phyloP scores from a whole-genome alignment of 2,113 vertebrate genomes.

The Falcunculus frontatus region DNA sequence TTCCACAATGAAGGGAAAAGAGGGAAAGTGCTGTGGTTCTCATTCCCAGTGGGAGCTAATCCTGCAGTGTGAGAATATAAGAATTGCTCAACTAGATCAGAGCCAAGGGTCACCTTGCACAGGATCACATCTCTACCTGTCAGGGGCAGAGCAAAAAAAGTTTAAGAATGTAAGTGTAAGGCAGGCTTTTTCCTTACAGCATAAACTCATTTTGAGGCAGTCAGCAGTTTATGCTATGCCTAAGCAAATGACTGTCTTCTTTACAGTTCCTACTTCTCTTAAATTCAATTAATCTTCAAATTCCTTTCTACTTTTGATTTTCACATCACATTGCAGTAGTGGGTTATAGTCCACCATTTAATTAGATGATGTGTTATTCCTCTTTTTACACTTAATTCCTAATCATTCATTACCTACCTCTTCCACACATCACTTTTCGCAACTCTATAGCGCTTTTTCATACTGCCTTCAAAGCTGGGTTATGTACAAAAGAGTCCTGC shows the following conservation, averaged over 20 bases:
- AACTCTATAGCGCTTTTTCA: neutral
- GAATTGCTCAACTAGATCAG: neutral
- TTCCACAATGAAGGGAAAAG: neutral
- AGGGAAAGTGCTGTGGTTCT: neutral
- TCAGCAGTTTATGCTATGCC: neutral
- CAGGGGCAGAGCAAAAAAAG: neutral
- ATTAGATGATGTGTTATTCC: neutral
- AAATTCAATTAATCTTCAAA: neutral
- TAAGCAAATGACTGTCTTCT: neutral
- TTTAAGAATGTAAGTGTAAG: neutral
- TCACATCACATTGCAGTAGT: neutral
- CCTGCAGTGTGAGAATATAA: neutral
- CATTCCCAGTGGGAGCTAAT: neutral
- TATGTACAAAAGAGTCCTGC: neutral
- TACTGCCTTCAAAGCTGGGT: fast-evolving
- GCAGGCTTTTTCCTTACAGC: neutral
- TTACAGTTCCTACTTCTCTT: neutral
- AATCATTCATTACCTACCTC: neutral
- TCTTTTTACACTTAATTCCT: neutral
- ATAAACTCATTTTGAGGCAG: neutral
- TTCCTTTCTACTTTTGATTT: neutral
- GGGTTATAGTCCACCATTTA: neutral
- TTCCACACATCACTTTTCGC: neutral
- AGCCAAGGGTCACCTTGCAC: neutral
- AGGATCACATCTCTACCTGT: neutral